Evolutionary conservation across 2,113 vertebrate genomes (phyloP).

Genomic region (Rhineura floridana): DNA sequence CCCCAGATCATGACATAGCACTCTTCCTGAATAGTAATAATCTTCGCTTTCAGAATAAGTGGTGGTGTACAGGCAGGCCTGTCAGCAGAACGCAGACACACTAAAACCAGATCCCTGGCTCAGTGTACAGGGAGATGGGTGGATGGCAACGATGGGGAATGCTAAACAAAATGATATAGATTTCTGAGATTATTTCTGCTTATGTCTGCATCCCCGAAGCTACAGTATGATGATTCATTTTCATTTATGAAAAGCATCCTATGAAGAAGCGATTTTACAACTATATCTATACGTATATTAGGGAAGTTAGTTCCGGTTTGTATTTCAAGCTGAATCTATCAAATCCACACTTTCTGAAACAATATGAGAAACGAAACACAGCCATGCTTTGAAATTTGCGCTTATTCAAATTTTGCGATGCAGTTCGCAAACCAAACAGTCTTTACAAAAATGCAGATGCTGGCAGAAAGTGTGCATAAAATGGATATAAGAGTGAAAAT

Average conservation of each 20-base stretch:
- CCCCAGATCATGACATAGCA: background rate
- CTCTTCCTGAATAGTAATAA: slow-evolving; percentile 39
- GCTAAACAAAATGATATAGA: slow-evolving; percentile 28
- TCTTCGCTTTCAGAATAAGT: background rate
- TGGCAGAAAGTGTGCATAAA: too few relatives aligned
- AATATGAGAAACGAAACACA: too few relatives aligned
- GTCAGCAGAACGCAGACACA: slow-evolving; percentile 6
- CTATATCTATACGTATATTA: too few relatives aligned
- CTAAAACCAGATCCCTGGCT: background rate
- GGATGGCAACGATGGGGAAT: slow-evolving; percentile 9
- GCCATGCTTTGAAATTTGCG: too few relatives aligned
- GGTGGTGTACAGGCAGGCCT: background rate
- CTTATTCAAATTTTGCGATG: too few relatives aligned
- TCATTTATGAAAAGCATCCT: slow-evolving; percentile 22
- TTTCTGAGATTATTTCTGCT: background rate
- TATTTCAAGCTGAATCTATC: too few relatives aligned
- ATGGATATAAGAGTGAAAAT: too few relatives aligned
- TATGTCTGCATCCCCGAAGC: slow-evolving; percentile 10
- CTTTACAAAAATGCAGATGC: too few relatives aligned
- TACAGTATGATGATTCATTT: background rate
- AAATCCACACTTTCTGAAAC: too few relatives aligned
- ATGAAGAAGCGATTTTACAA: too few relatives aligned
- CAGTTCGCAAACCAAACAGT: too few relatives aligned
- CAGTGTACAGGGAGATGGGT: rapidly evolving
- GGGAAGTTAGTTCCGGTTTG: too few relatives aligned